Percentiles rank a stretch among this genome's conserved stretches.
Conservation (phyloP, 2,797 vertebrate genomes). For the Poeciliopsis presidionis region DNA sequence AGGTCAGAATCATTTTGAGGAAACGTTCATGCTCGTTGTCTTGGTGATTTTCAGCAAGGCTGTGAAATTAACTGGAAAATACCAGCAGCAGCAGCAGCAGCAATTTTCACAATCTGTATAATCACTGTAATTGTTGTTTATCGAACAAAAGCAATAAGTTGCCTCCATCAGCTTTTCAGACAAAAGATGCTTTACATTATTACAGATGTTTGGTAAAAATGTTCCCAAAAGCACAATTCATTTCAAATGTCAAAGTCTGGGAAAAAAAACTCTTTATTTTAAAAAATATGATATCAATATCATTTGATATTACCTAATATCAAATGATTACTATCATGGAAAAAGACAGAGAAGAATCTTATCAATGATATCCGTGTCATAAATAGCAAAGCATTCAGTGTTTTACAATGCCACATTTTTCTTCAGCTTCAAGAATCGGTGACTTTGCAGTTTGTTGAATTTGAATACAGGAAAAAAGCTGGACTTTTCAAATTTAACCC, state of each 20-base stretch:
- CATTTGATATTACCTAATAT: no score
- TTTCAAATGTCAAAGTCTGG: not conserved
- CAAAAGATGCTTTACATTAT: not conserved
- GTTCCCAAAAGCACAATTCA: not conserved
- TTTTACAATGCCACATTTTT: not conserved
- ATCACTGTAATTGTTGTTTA: slow-evolving; percentile 8
- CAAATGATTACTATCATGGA: not conserved
- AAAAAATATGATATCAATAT: no score
- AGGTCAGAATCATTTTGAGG: not conserved
- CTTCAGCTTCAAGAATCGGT: not conserved
- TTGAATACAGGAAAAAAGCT: not conserved
- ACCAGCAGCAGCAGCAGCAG: not conserved
- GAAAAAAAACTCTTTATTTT: not conserved
- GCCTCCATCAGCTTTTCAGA: not conserved
- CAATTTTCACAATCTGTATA: slow-evolving; percentile 8
- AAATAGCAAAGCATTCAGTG: not conserved
- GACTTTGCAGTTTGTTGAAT: not conserved
- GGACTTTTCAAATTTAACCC: not conserved
- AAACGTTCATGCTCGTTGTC: not conserved
- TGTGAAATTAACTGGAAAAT: not conserved
- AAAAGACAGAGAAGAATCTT: not conserved
- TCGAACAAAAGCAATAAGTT: not conserved
- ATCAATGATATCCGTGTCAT: not conserved
- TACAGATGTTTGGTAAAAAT: not conserved
- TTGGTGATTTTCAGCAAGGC: slow-evolving; percentile 5